A percentile compares a stretch with the other conserved stretches of the same genome.
phyloP scores from a whole-genome alignment of 2,113 vertebrate species.

The Coturnix japonica region DNA sequence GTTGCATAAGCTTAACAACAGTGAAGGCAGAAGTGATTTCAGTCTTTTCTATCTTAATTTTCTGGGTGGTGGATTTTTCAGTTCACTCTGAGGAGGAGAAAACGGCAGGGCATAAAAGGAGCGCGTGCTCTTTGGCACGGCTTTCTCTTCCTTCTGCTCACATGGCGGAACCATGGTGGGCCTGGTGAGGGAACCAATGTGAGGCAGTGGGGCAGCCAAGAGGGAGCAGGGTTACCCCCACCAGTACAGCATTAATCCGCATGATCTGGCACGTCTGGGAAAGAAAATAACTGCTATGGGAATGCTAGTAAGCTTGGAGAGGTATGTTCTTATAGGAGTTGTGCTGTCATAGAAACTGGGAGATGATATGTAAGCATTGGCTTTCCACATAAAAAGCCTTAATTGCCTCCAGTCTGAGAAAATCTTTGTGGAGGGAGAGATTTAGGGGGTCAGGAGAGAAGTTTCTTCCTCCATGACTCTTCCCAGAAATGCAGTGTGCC shows the following conservation, averaged over 20 bases:
- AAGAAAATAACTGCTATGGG: not conserved
- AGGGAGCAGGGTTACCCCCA: rapidly evolving
- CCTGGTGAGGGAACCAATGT: not conserved
- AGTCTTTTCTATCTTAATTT: conserved; percentile 16
- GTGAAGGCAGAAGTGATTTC: conserved; percentile 8
- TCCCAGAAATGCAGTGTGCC: conserved; percentile 2
- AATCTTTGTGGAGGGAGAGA: not conserved
- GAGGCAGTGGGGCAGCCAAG: not conserved
- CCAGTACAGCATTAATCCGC: not conserved
- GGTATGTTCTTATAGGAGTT: not conserved
- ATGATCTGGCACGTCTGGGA: not conserved
- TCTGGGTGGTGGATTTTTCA: not conserved
- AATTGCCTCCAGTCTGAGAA: conserved; percentile 15
- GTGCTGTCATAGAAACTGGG: conserved; percentile 46
- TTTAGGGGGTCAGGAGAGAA: not conserved
- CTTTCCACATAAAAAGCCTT: not conserved
- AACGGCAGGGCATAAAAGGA: not conserved
- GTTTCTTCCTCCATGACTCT: not conserved
- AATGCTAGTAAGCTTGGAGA: not conserved
- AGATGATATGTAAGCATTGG: not conserved
- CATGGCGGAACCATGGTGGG: rapidly evolving
- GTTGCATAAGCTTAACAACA: not conserved
- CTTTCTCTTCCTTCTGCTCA: not conserved
- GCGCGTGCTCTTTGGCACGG: not conserved
- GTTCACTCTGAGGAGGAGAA: not conserved